These are phyloP conservation scores for Meganola albula DNA, from an alignment of 2,888 invertebrate species.

Conservation along the genomic window DNA sequence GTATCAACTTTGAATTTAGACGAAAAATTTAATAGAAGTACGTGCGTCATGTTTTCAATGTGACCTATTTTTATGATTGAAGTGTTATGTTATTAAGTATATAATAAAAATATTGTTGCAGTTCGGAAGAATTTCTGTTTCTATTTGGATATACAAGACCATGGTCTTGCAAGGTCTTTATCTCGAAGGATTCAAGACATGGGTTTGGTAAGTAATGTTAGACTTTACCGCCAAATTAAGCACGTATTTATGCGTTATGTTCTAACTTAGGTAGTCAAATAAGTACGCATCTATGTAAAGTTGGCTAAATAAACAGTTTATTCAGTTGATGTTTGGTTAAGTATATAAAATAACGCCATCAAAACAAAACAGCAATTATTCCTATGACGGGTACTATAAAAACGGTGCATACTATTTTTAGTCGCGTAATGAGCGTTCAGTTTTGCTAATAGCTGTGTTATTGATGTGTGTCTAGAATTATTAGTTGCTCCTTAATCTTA, in stretches of 20 bases:
- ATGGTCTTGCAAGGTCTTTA: conserved; percentile 80
- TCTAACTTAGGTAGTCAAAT: too few species aligned
- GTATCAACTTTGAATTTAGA: conserved; percentile 66
- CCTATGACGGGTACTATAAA: too few species aligned
- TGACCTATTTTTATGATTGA: conserved; percentile 27
- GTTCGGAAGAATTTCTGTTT: conserved; percentile 82
- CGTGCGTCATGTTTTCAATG: conserved; percentile 37
- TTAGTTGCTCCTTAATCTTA: too few species aligned
- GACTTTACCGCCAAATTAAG: conserved; percentile 58
- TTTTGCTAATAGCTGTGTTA: too few species aligned
- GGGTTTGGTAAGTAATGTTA: conserved; percentile 80
- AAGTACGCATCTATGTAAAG: too few species aligned
- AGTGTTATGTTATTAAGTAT: conserved; percentile 13
- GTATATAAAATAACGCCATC: conserved; percentile 28
- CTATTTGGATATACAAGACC: conserved; percentile 86
- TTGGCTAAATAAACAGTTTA: conserved; percentile 11
- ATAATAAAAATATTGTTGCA: conserved; percentile 39
- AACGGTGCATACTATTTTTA: conserved; percentile 35
- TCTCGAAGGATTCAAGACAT: conserved; percentile 83
- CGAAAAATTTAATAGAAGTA: conserved; percentile 70
- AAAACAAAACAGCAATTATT: conserved; percentile 26
- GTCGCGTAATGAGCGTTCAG: conserved; percentile 45
- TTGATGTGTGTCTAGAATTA: too few species aligned
- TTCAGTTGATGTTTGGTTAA: conserved; percentile 42
- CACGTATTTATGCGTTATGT: too few species aligned